Conservation (phyloP, 2,113 vertebrate species). For the Globicephala melas region DNA sequence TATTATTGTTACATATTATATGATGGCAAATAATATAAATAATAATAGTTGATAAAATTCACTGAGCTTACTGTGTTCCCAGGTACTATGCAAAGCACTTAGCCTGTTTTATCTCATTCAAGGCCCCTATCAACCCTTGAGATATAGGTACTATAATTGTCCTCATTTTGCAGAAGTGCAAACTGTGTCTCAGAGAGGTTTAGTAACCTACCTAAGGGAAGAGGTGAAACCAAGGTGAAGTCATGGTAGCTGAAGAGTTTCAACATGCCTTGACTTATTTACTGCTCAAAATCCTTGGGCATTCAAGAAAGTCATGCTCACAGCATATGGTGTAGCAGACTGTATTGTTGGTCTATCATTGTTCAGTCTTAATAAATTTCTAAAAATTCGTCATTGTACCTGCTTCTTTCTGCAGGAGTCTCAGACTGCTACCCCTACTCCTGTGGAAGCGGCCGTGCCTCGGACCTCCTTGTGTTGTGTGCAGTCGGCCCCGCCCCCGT, state of each 20-base stretch:
- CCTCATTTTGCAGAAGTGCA: not conserved
- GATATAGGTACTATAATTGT: not conserved
- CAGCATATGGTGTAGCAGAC: not conserved
- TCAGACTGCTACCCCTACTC: not conserved
- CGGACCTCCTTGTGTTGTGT: conserved; percentile 65
- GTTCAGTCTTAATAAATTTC: not conserved
- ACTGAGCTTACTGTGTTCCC: not conserved
- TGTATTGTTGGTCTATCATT: not conserved
- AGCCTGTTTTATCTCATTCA: not conserved
- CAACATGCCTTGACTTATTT: not conserved
- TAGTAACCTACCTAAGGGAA: not conserved
- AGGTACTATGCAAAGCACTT: not conserved
- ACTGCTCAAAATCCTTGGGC: not conserved
- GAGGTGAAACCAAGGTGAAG: not conserved
- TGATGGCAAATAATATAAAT: not conserved
- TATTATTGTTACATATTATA: not conserved
- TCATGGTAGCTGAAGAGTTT: not conserved
- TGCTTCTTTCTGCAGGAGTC: conserved; percentile 44
- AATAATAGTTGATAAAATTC: not conserved
- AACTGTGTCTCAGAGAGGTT: not conserved
- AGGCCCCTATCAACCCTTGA: not conserved
- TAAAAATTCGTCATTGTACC: not conserved
- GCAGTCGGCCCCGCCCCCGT: conserved; percentile 61
- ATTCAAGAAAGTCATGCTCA: not conserved
- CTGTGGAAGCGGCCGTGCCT: conserved; percentile 59